Evolutionary conservation across 2,888 invertebrate genomes (phyloP).

Genomic region (Cactoblastis cactorum): DNA sequence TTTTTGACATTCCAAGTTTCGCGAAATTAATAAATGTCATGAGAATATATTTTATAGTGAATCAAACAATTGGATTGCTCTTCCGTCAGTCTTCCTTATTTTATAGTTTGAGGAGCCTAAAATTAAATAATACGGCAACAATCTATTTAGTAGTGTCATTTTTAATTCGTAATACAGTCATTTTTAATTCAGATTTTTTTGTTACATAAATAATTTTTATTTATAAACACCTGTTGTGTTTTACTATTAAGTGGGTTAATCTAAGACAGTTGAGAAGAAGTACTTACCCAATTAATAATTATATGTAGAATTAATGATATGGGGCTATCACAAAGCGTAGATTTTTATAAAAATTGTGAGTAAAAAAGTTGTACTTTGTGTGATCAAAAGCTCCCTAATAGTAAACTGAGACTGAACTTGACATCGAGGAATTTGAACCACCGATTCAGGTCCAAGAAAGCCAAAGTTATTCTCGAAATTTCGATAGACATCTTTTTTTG

Average conservation of each 20-base stretch:
- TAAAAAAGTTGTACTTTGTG: conserved; percentile 14
- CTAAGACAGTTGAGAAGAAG: not conserved
- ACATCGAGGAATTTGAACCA: conserved; percentile 22
- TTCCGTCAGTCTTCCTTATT: conserved; percentile 30
- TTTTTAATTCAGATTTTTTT: too few species aligned
- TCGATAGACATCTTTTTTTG: too few species aligned
- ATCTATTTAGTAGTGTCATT: too few species aligned
- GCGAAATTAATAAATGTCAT: conserved; percentile 6
- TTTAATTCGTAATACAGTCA: too few species aligned
- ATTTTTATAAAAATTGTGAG: conserved; percentile 14
- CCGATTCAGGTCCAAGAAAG: conserved; percentile 23
- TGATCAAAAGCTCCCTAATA: conserved; percentile 21
- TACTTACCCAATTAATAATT: conserved; percentile 1
- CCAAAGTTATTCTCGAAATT: conserved; percentile 24
- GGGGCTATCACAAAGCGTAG: conserved; percentile 6
- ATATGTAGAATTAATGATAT: conserved; percentile 1
- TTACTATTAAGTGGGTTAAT: not conserved
- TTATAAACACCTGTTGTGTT: not conserved
- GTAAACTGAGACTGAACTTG: conserved; percentile 28
- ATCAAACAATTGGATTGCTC: conserved; percentile 15
- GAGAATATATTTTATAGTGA: not conserved
- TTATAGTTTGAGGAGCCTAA: conserved; percentile 12
- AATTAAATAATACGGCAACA: too few species aligned
- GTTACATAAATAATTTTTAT: too few species aligned
- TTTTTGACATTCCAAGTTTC: conserved; percentile 26